Evolutionary conservation across 2,113 vertebrate genomes (phyloP), one percentile per base, ranked within the genome.

Genomic region (Syngnathus typhle): DNA sequence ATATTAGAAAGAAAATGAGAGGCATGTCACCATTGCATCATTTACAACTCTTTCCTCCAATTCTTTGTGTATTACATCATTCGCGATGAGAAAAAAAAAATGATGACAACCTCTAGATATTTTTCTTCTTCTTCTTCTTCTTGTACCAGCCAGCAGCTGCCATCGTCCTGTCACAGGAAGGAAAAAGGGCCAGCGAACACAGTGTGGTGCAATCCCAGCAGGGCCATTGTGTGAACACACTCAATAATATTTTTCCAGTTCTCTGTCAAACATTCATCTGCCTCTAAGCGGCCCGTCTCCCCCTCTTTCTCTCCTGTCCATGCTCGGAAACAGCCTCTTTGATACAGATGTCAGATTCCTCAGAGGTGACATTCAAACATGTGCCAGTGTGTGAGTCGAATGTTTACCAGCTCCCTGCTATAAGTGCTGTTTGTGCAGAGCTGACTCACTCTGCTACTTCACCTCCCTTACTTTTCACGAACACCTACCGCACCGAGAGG

Each of bases 201-300:
- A 85, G 80, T 67, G 15, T 71, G 78, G 87, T 81, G 84, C 86
- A 92, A 91, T 88, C 88, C 87, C 71, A 78, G 88, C 65, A 88
- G 88, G 90, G 91, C 91, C 88, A 88, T 91, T 90, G 67, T 6
- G 85, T 86, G 79, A 88, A 76, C 88, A 91, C 91, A 93, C 94
- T 92, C 91, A 95, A 90, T 90, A 91, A 84, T 91, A 83, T 86
- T 85, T 85, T 82, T 75, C 82, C 88, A 87, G 68, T 82, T 76
- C 86, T 86, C 87, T 90, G 92, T 94, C 94, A 94, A 94, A 89
- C 90, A 69, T 82, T 80, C 82, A 65, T 84, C 87, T 73, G 86
- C 89, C 88, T 89, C 86, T 84, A 80, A 61, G 88, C 91, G 88
- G 84, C 86, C 64, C 68, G 58, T n/a, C 59, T 60, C 51, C 70